Percentiles rank a stretch among this genome's conserved stretches.
These are phyloP conservation scores for Daktulosphaira vitifoliae DNA, from an alignment of 1,140 invertebrate genomes.

Conservation along the genomic window DNA sequence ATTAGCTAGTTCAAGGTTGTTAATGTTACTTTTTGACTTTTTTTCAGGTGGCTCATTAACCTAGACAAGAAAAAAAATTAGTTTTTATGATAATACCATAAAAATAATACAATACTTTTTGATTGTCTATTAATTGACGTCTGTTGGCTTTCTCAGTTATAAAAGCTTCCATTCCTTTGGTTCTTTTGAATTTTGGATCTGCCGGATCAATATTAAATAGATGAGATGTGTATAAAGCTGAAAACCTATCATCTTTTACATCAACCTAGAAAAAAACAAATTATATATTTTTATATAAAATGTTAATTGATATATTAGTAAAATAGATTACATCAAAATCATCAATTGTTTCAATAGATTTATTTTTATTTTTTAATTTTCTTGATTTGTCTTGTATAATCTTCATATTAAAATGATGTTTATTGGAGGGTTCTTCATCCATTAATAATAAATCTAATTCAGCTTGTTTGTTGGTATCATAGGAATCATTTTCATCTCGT, in stretches of 20 bases:
- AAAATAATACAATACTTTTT: conserved; percentile 28
- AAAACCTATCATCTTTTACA: conserved; percentile 71
- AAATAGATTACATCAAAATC: conserved; percentile 56
- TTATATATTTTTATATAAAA: background rate
- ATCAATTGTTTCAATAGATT: conserved; percentile 43
- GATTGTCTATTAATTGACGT: conserved; percentile 21
- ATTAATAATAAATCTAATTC: conserved; percentile 69
- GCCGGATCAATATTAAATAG: conserved; percentile 87
- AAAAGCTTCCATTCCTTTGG: conserved; percentile 74
- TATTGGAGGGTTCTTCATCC: conserved; percentile 56
- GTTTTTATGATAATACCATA: background rate
- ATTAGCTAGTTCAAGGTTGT: conserved; percentile 53
- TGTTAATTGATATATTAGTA: background rate
- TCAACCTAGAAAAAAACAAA: conserved; percentile 51
- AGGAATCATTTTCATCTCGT: conserved; percentile 14
- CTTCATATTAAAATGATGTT: conserved; percentile 73
- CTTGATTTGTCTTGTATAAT: conserved; percentile 59
- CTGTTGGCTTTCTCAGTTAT: conserved; percentile 78
- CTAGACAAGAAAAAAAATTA: conserved; percentile 1
- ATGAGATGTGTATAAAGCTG: conserved; percentile 74
- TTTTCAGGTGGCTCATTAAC: conserved; percentile 7
- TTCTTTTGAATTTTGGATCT: conserved; percentile 82
- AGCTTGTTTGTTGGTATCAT: conserved; percentile 43
- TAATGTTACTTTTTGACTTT: conserved; percentile 43
- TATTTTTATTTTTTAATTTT: conserved; percentile 39